phyloP scores from a whole-genome alignment of 2,888 invertebrate genomes.

The Amiota minor region DNA sequence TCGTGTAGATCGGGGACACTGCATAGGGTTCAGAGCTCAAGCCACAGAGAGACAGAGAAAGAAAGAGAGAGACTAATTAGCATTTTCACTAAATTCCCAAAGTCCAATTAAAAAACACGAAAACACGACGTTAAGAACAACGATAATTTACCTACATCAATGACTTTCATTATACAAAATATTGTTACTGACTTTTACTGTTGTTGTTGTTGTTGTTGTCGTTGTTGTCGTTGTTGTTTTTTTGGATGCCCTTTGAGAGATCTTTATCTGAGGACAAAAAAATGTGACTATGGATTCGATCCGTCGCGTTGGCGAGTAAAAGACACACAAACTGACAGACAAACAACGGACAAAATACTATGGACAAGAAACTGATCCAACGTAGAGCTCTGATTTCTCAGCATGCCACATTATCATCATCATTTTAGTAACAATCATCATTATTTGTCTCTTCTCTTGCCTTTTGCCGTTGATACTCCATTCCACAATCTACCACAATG shows the following conservation, averaged over 20 bases:
- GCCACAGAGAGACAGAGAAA: background rate
- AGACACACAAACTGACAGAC: slow-evolving; percentile 6
- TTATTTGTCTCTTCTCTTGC: no score
- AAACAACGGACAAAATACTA: background rate
- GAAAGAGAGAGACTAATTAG: slow-evolving; percentile 64
- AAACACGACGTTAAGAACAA: slow-evolving; percentile 68
- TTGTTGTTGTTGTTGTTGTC: background rate
- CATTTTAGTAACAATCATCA: no score
- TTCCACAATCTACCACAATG: slow-evolving; percentile 40
- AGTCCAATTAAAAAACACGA: slow-evolving; percentile 71
- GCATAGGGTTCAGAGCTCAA: background rate
- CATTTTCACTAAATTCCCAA: slow-evolving; percentile 72
- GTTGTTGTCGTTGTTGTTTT: background rate
- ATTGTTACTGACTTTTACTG: background rate
- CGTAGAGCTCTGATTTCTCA: slow-evolving; percentile 64
- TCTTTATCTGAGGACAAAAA: slow-evolving; percentile 54
- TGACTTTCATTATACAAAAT: slow-evolving; percentile 62
- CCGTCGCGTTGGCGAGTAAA: slow-evolving; percentile 30
- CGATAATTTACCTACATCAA: slow-evolving; percentile 73
- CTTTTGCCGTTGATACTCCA: no score
- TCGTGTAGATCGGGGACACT: slow-evolving; percentile 8
- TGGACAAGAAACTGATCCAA: background rate
- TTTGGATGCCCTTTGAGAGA: slow-evolving; percentile 41
- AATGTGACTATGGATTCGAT: slow-evolving; percentile 54
- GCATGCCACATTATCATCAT: slow-evolving; percentile 50